phyloP scores from a whole-genome alignment of 1,140 invertebrate genomes.

The Musca vetustissima region DNA sequence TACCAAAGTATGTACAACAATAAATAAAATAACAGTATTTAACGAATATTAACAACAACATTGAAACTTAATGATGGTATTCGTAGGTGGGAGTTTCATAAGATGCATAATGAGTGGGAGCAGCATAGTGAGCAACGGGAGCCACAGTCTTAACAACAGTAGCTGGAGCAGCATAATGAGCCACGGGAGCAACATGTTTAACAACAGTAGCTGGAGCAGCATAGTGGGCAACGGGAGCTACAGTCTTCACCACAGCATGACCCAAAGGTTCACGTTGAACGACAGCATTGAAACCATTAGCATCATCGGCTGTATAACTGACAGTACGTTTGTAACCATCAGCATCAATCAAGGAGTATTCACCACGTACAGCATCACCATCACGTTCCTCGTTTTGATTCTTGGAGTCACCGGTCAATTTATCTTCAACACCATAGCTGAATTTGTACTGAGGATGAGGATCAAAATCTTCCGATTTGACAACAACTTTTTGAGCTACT shows the following conservation, averaged over 20 bases:
- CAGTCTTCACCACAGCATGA: constrained; percentile 30
- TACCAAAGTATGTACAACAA: too few relatives aligned
- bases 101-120: too few relatives aligned
- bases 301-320: constrained; percentile 56
- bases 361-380: constrained; percentile 40
- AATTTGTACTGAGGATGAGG: constrained; percentile 57
- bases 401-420: constrained; percentile 61
- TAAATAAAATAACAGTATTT: too few relatives aligned
- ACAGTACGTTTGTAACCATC: constrained; percentile 49
- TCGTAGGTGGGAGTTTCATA: too few relatives aligned
- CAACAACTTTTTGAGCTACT: constrained; percentile 39
- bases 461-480: constrained; percentile 44
- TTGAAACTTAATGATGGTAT: too few relatives aligned
- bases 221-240: neutral
- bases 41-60: too few relatives aligned
- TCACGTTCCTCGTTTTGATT: constrained; percentile 60
- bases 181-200: too few relatives aligned
- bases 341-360: constrained; percentile 42
- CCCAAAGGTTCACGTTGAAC: constrained; percentile 52
- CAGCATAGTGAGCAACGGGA: constrained; percentile 30
- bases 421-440: constrained; percentile 57
- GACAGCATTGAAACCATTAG: constrained; percentile 58
- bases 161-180: too few relatives aligned
- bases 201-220: constrained; percentile 36
- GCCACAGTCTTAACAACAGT: too few relatives aligned